A percentile compares a stretch with the other conserved stretches of the same genome.
Evolutionary conservation across 2,113 vertebrate species (phyloP).

Genomic region (Triplophysa siluroides): DNA sequence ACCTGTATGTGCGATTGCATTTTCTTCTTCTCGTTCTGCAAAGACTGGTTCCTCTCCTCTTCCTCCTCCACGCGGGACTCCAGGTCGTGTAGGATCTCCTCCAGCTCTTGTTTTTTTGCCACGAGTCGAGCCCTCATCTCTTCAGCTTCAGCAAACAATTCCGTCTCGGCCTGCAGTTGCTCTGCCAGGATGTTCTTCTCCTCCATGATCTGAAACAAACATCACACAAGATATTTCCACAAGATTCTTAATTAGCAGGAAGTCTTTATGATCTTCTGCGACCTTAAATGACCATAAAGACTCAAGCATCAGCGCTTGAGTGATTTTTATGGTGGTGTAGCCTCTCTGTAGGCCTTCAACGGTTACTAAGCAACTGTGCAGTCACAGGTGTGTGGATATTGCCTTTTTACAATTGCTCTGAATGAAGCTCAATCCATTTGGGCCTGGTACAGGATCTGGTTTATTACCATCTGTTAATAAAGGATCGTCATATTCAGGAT

Average conservation of each 20-base stretch:
- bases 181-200: constrained; percentile 98
- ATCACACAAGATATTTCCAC: no score
- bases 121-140: constrained; percentile 97
- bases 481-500: background rate
- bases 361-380: no score
- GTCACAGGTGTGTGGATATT: no score
- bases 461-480: background rate
- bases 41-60: constrained; percentile 91
- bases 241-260: no score
- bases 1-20: constrained; percentile 98
- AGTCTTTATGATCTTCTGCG: no score
- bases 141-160: constrained; percentile 95
- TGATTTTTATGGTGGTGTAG: no score
- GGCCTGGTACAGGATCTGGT: background rate
- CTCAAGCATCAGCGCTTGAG: background rate
- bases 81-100: constrained; percentile 96
- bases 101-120: constrained; percentile 93
- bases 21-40: constrained; percentile 98
- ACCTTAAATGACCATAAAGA: background rate
- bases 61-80: constrained; percentile 97
- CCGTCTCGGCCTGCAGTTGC: constrained; percentile 95
- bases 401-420: no score
- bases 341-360: no score
- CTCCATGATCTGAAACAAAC: constrained; percentile 79
- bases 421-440: background rate